Percentiles rank a stretch among this genome's conserved stretches.
phyloP scores from a whole-genome alignment of 2,113 vertebrate species.

The Pyrgilauda ruficollis region DNA sequence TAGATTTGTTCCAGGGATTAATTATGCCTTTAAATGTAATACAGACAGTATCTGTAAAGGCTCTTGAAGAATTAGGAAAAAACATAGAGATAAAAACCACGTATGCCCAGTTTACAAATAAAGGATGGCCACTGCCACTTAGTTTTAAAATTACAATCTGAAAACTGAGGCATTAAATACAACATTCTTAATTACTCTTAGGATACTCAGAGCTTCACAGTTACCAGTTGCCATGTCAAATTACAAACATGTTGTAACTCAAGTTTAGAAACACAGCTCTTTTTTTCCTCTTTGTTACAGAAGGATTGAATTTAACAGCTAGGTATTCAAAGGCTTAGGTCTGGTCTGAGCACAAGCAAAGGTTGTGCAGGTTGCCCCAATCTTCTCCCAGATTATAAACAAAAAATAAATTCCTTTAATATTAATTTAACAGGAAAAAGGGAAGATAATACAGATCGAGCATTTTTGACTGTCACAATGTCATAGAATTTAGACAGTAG shows the following conservation, averaged over 20 bases:
- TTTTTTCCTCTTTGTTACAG: background rate
- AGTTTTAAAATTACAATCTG: background rate
- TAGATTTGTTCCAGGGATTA: background rate
- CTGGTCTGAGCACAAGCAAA: background rate
- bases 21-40: background rate
- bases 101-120: background rate
- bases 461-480: background rate
- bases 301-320: background rate
- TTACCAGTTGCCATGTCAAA: background rate
- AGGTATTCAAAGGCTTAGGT: background rate
- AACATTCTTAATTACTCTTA: background rate
- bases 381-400: background rate
- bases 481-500: background rate
- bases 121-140: background rate
- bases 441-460: background rate
- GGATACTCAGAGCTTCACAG: background rate
- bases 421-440: background rate
- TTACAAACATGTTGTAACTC: background rate
- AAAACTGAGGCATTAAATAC: background rate
- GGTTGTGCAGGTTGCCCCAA: background rate
- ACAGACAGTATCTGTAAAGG: background rate
- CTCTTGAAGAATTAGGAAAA: background rate
- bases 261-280: background rate
- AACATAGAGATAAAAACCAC: background rate
- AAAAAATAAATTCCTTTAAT: background rate